Evolutionary conservation across 2,888 invertebrate genomes (phyloP), one percentile per base, ranked within the genome.

Genomic region (Marronus borbonicus): DNA sequence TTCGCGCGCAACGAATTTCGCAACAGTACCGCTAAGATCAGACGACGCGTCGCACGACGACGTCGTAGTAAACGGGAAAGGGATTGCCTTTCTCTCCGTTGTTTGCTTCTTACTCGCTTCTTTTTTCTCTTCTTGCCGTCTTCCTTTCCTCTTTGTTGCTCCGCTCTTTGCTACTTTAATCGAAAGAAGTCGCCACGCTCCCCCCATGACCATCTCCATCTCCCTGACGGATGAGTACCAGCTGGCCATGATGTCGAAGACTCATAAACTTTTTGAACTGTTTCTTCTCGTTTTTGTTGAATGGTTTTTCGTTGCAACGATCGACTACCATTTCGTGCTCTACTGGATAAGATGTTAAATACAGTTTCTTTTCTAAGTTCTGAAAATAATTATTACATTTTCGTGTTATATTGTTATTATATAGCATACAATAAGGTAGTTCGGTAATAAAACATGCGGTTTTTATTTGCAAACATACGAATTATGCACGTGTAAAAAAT

Each of bases 201-300:
- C 52, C 60, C 76, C n/a, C 12, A 36, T 0, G n/a, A 17, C 52
- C 52, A 17, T 52, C 17, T 52, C 52, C n/a, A 17, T 69, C 69
- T 58, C 55, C 39, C 76, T 76, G 69, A 76, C 49, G 66, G 76
- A 76, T 76, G 76, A 69, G 69, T 55, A 68, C 69, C 69, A 76
- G 76, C 76, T 76, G 76, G 68, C 55, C 58, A 58, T 69, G 76
- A 76, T 76, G 76, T 69, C 69, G 76, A 36, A 44, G 69, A 76
- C 69, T 76, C 76, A 58, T 76, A 76, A 76, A 69, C 44, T 76
- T 52, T 52, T 69, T 52, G 36, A 68, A 58, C 28, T 70, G 24
- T 60, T 76, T 76, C 68, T 76, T 52, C 8, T 52, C 1, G 52
- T 17, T n/a, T 52, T 52, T 52, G n/a, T 52, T 17, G 52, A n/a